phyloP scores from a whole-genome alignment of 23 tunicate genomes.

The Trididemnum nubilum region DNA sequence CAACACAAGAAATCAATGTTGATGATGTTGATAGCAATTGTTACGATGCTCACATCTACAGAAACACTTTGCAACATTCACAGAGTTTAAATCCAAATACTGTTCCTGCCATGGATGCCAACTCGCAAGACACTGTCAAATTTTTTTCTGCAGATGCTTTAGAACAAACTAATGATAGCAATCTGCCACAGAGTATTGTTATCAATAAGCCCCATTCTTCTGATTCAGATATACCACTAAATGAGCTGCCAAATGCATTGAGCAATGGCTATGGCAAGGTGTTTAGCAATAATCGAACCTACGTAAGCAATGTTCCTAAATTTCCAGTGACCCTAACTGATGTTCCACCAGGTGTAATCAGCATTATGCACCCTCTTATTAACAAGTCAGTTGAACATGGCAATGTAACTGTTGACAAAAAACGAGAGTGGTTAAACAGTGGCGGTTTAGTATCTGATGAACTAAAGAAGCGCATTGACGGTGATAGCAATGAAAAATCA shows the following conservation, averaged over 20 bases:
- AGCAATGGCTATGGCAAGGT: not conserved
- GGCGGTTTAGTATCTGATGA: slow-evolving; percentile 51
- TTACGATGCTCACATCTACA: not conserved
- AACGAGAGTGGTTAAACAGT: slow-evolving; percentile 52
- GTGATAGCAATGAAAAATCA: not conserved
- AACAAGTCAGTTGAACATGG: not conserved
- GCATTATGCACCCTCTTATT: not conserved
- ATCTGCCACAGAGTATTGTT: not conserved
- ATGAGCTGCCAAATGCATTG: not conserved
- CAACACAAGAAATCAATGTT: slow-evolving; percentile 54
- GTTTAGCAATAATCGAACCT: not conserved
- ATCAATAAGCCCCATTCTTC: not conserved
- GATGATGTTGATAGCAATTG: slow-evolving; percentile 24
- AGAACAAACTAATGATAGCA: not conserved
- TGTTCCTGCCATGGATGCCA: not conserved
- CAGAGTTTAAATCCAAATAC: not conserved
- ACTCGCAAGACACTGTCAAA: not conserved
- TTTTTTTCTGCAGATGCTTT: not conserved
- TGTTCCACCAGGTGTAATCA: not conserved
- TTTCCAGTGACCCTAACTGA: slow-evolving; percentile 6
- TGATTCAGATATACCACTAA: not conserved
- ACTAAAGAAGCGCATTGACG: slow-evolving; percentile 57
- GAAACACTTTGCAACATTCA: slow-evolving; percentile 2
- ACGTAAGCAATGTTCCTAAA: not conserved
- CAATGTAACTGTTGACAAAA: slow-evolving; percentile 53